phyloP scores from a whole-genome alignment of 92 coral and sea anemone genomes.

The Porites evermanni region DNA sequence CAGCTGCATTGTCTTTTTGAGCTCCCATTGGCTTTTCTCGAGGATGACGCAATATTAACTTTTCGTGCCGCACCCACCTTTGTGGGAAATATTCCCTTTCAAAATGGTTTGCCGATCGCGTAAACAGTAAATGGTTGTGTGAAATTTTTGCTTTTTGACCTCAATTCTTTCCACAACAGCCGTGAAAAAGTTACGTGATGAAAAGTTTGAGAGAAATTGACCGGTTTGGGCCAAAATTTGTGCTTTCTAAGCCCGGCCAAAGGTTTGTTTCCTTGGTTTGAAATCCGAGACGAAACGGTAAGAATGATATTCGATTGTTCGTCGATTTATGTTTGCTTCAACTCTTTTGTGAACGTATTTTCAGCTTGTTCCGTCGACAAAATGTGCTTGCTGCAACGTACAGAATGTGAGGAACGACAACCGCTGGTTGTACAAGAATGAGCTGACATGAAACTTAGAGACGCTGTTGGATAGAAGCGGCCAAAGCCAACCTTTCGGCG shows the following conservation, averaged over 20 bases:
- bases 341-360: neutral
- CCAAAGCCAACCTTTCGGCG: neutral
- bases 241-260: constrained; percentile 2
- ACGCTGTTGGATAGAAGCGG: neutral
- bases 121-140: neutral
- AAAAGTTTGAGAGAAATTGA: neutral
- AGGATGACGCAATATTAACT: constrained; percentile 21
- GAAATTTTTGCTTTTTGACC: neutral
- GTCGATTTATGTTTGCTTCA: constrained; percentile 25
- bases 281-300: constrained; percentile 47
- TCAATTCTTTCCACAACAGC: neutral
- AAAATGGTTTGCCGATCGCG: neutral
- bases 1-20: constrained; percentile 33
- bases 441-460: neutral
- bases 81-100: neutral
- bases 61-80: constrained; percentile 28
- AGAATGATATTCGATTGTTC: constrained; percentile 5
- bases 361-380: constrained; percentile 4
- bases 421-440: neutral
- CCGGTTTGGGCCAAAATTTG: constrained; percentile 19
- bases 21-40: constrained; percentile 27
- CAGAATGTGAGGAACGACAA: neutral
- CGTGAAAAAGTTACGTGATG: neutral
- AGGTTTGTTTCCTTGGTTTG: constrained; percentile 11
- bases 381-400: neutral